phyloP scores from a whole-genome alignment of 2,113 vertebrate species.

The Ciconia stormi region DNA sequence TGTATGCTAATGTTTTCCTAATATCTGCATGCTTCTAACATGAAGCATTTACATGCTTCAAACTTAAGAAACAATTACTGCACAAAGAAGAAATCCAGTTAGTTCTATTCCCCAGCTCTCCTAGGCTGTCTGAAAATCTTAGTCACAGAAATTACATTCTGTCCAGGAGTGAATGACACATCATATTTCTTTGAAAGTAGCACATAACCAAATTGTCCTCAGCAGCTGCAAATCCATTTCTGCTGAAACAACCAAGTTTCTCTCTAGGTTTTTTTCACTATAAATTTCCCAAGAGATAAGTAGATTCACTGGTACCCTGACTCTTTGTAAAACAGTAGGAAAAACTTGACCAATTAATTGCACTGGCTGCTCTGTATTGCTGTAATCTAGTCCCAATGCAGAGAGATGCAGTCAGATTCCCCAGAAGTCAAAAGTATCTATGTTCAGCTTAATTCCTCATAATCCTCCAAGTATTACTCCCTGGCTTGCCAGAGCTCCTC shows the following conservation, averaged over 20 bases:
- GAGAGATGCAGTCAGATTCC: not conserved
- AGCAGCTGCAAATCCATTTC: constrained; percentile 20
- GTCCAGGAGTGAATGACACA: not conserved
- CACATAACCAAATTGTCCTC: not conserved
- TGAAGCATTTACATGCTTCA: not conserved
- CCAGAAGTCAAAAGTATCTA: not conserved
- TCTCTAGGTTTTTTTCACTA: not conserved
- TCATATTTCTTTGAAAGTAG: not conserved
- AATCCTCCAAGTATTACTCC: not conserved
- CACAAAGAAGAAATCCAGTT: not conserved
- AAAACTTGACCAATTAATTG: not conserved
- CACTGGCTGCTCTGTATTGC: not conserved
- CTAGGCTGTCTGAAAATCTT: not conserved
- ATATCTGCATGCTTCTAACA: not conserved
- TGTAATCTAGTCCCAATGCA: not conserved
- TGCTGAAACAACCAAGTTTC: not conserved
- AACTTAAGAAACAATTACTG: not conserved
- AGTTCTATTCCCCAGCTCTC: not conserved
- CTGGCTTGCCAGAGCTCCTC: not conserved
- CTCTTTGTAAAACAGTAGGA: not conserved
- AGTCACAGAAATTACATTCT: not conserved
- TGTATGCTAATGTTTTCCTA: not conserved
- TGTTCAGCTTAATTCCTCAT: not conserved
- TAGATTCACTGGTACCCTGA: not conserved
- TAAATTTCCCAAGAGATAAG: not conserved